Conservation (phyloP, 2,113 vertebrate species). For the Megaceryle maxima region DNA sequence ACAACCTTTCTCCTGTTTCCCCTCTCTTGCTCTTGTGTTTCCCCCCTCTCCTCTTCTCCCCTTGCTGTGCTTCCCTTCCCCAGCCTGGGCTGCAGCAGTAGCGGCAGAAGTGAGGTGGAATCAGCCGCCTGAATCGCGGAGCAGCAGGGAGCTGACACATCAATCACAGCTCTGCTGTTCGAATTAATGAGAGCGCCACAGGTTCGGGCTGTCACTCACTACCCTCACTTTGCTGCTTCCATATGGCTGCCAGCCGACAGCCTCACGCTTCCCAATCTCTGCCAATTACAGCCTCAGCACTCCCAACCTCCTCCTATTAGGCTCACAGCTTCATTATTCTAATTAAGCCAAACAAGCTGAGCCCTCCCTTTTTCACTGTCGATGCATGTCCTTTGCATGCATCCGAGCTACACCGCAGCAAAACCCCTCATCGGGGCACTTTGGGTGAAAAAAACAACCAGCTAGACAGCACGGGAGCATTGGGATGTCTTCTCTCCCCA, state of each 20-base stretch:
- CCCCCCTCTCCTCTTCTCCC: background rate
- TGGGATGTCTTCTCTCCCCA: accelerated
- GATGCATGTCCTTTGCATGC: background rate
- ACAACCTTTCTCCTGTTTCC: background rate
- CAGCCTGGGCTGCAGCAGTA: background rate
- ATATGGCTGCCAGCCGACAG: conserved; percentile 69
- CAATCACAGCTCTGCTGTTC: conserved; percentile 72
- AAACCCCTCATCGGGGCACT: background rate
- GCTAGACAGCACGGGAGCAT: accelerated
- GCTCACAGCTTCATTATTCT: conserved; percentile 71
- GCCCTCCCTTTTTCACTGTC: conserved; percentile 4
- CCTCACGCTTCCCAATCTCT: conserved; percentile 64
- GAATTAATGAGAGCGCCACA: conserved; percentile 74
- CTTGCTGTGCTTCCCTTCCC: background rate
- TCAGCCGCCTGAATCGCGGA: conserved; percentile 44
- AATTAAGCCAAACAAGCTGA: conserved; percentile 56
- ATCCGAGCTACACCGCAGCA: background rate
- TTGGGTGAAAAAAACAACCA: background rate
- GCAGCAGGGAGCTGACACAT: conserved; percentile 74
- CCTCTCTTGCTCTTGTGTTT: background rate
- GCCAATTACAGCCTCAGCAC: conserved; percentile 70
- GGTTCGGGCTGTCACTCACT: conserved; percentile 74
- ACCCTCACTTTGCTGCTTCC: conserved; percentile 71
- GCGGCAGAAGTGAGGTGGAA: conserved; percentile 28
- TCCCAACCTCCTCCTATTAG: conserved; percentile 57